These are phyloP conservation scores for Lucinisca nassula DNA, from an alignment of 2,888 invertebrate species.

Conservation along the genomic window DNA sequence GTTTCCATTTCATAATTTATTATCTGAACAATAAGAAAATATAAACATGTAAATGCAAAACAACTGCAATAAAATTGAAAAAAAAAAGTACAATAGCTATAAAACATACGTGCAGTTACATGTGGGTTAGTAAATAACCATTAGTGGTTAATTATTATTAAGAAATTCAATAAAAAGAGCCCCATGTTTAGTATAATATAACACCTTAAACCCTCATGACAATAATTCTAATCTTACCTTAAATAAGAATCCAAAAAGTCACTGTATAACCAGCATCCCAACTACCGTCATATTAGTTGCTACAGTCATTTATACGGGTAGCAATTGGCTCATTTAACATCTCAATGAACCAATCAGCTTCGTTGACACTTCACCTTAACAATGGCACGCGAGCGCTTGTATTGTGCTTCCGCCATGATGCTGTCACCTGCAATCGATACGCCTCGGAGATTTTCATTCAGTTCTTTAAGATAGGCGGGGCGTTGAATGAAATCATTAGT, in stretches of 20 bases:
- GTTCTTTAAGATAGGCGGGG: background rate
- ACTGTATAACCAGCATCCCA: constrained; percentile 50
- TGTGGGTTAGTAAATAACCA: too few relatives aligned
- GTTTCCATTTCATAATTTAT: too few relatives aligned
- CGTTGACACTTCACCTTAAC: constrained; percentile 47
- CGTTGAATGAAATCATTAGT: background rate
- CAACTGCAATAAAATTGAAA: too few relatives aligned
- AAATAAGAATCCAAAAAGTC: background rate
- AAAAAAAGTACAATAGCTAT: too few relatives aligned
- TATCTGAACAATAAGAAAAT: too few relatives aligned
- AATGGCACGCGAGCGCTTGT: constrained; percentile 9
- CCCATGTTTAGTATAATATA: background rate
- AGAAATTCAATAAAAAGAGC: too few relatives aligned
- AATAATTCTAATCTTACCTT: constrained; percentile 13
- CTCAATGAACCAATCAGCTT: constrained; percentile 66
- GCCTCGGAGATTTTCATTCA: constrained; percentile 6
- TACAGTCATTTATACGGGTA: constrained; percentile 70
- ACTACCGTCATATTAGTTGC: constrained; percentile 55
- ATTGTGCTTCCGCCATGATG: constrained; percentile 15
- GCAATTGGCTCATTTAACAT: constrained; percentile 63
- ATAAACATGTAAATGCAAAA: too few relatives aligned
- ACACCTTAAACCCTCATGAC: background rate
- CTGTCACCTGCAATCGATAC: constrained; percentile 20
- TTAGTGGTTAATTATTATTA: too few relatives aligned
- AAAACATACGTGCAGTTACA: too few relatives aligned